Conservation (phyloP, 1,140 invertebrate genomes). For the Antheraea pernyi region DNA sequence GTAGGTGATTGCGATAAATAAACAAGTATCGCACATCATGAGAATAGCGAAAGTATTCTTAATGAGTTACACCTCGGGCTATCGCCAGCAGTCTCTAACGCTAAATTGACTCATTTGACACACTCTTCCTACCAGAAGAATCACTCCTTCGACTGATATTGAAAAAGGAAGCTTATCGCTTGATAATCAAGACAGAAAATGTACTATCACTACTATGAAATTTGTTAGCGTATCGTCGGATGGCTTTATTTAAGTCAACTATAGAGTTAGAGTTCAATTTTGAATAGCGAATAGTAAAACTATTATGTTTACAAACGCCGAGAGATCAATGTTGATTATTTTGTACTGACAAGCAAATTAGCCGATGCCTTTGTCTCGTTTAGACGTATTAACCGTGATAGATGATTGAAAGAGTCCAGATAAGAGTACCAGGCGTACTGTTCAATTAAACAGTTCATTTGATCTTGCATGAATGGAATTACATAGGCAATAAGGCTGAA, state of each 20-base stretch:
- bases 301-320: conserved; percentile 28
- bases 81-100: conserved; percentile 39
- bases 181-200: conserved; percentile 22
- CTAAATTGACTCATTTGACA: conserved; percentile 63
- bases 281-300: neutral
- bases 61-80: conserved; percentile 74
- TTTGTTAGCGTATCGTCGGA: conserved; percentile 10
- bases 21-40: conserved; percentile 69
- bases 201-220: conserved; percentile 19
- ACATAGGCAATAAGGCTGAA: conserved; percentile 54
- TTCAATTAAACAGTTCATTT: conserved; percentile 74
- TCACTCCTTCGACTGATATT: conserved; percentile 14
- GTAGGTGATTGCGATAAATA: conserved; percentile 47
- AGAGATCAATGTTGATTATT: conserved; percentile 70
- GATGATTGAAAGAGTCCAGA: conserved; percentile 69
- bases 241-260: conserved; percentile 12
- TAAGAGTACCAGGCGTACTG: conserved; percentile 54
- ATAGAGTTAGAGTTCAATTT: conserved; percentile 32
- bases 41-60: conserved; percentile 70
- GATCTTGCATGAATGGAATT: conserved; percentile 58
- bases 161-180: conserved; percentile 32
- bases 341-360: conserved; percentile 78
- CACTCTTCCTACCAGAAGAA: conserved; percentile 41
- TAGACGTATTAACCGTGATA: conserved; percentile 68
- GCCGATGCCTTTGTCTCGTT: conserved; percentile 71